Base-by-base conservation (phyloP, 2,113 vertebrate species). In the Planiliza haematocheilus region DNA sequence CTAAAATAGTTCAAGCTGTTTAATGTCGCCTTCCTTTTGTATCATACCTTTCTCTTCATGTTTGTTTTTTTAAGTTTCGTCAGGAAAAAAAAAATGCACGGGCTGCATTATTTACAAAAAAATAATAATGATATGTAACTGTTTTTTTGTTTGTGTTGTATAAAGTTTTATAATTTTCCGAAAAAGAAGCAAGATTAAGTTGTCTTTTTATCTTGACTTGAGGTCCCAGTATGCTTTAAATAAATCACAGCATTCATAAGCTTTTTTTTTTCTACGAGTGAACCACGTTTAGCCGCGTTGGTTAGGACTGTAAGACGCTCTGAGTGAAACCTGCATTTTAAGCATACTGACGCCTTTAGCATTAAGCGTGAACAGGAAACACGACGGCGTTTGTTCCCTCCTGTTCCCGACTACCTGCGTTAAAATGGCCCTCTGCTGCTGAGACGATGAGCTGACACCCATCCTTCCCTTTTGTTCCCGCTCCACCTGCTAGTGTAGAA, bases 51-150 rank as follows among this genome's bases (percentile, higher is more conserved):
- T 77, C n/a, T 11, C 18, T 36, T 66, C 37, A 14, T 43, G 72
- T 74, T 75, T 71, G 12, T 83, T 83, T 73, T 66, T 62, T 74
- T 65, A 56, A 69, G 46, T 69, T 39, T 21, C 80, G 70, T 56
- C 6, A 52, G 18, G n/a, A n/a, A n/a, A 41, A 9, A 45, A 17
- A 39, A 55, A 56, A 84, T 87, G 90, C 89, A 79, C 88, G 59
- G 87, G 86, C 63, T 90, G 89, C 80, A 74, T 83, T 91, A 30
- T 30, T 30, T 30, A 30, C 85, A 41, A 48, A 66, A 76, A 42
- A 72, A 20, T 36, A 36, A 30, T 30, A 30, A 30, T n/a, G n/a
- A n/a, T 30, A 36, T 51, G 38, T 58, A 17, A 59, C 21, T 37
- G 9, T 53, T 71, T 64, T 81, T 69, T 56, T 72, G 8, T 76